Base-by-base conservation (phyloP, 2,888 invertebrate species). In the Drosophila melanosoma region DNA sequence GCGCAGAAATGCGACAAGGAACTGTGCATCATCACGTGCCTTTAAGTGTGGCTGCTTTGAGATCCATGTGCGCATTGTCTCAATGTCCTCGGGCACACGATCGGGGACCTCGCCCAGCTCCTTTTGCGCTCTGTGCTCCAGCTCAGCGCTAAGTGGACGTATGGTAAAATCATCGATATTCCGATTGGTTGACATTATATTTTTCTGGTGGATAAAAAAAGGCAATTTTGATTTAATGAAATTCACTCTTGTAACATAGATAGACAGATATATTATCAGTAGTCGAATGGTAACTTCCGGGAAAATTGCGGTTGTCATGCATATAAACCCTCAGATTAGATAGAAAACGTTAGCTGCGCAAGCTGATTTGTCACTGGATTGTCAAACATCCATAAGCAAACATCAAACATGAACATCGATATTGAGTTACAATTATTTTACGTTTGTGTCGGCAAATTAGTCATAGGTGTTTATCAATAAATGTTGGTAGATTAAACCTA, bases 31-130 rank as follows among this genome's bases (percentile, higher is more conserved):
- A 32, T 90, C 86, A 29, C 92, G 91, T 1, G 92, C 91, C 72
- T 73, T 92, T 12, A 95, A 85, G 84, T 95, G 94, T 1, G 94
- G 93, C 79, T 94, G 94, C 83, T 94, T 94, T 48, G 90, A 85
- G 53, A 95, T 91, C 95, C 95, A 95, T 26, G 93, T 92, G 57
- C 93, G 93, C 42, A 95, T 90, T 49, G 93, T 89, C 10, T 90
- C 90, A 38, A 94, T 91, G 56, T 94, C 91, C 17, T 92, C 92
- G 38, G 86, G 79, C 23, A 93, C 86, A 23, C 92, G 89, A 29
- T 91, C 91, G 0, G 94, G 94, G 74, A 93, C 93, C 88, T 95
- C 95, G 53, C 93, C 93, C 40, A 95, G 85, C 77, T 94, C 94
- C 29, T 93, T 83, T 57, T 90, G 91, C 0, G 95, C 94, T 64